Evolutionary conservation across 2,797 vertebrate genomes (phyloP).

Genomic region (Bradypus variegatus): DNA sequence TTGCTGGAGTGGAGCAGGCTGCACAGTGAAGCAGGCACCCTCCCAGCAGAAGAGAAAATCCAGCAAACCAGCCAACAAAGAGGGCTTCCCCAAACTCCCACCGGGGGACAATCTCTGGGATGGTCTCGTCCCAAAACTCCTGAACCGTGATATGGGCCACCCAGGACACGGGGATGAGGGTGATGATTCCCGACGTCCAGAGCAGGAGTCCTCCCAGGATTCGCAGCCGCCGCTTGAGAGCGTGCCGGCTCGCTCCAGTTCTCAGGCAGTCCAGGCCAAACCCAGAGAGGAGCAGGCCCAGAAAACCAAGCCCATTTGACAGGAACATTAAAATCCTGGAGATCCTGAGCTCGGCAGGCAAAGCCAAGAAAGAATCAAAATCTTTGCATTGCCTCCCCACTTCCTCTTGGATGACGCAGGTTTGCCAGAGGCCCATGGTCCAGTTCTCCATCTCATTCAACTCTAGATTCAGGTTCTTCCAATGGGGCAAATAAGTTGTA

Average conservation of each 20-base stretch:
- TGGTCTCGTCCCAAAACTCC: conserved; percentile 91
- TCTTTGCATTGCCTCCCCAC: conserved; percentile 91
- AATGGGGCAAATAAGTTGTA: conserved; percentile 87
- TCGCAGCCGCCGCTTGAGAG: conserved; percentile 81
- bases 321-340: conserved; percentile 89
- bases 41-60: conserved; percentile 84
- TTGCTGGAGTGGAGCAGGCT: neutral
- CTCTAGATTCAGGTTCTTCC: conserved; percentile 84
- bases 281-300: conserved; percentile 81
- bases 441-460: conserved; percentile 94
- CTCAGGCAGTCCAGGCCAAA: conserved; percentile 86
- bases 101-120: conserved; percentile 93
- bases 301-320: conserved; percentile 82
- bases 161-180: conserved; percentile 85
- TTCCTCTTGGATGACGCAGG: conserved; percentile 93
- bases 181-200: conserved; percentile 84
- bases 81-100: conserved; percentile 97
- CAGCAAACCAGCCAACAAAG: conserved; percentile 94
- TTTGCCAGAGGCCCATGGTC: conserved; percentile 87
- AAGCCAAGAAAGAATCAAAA: conserved; percentile 88
- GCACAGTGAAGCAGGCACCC: conserved; percentile 80
- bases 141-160: conserved; percentile 89
- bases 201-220: conserved; percentile 81
- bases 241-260: conserved; percentile 71
- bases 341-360: conserved; percentile 86